Evolutionary conservation across 2,113 vertebrate species (phyloP), one percentile per base, ranked within the genome.

Genomic region (Hucho hucho): DNA sequence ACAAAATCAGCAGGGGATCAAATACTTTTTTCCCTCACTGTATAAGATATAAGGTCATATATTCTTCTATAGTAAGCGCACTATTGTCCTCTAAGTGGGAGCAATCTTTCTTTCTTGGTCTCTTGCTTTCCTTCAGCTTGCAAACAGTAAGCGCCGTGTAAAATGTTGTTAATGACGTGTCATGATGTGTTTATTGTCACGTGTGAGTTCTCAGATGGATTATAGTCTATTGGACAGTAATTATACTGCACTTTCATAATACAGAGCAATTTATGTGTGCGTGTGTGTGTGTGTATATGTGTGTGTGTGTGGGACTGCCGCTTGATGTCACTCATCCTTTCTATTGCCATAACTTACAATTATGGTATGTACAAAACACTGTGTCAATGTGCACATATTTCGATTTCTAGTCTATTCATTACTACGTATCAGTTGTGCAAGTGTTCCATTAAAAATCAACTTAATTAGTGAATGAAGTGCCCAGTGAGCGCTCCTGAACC

Each of bases 251-350:
- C 49, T 56, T 56, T 4, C 1, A 9, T 22, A 61, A 24, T 61
- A 22, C n/a, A 61, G 58, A 16, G 20, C 58, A 24, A 7, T 43
- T 64, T 6, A n/a, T 67, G 65, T 69, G 46, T 6, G 58, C 69
- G 77, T 73, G 66, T 59, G 77, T 72, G 70, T 81, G 14, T 69
- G 32, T 64, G 47, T 70, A 43, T 59, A 71, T 49, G 70, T 58
- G 46, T 72, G 47, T 72, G 26, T 72, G 53, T 71, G 46, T 58
- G 70, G 3, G 65, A 43, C 37, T 43, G 37, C 9, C 9, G 37
- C 37, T 43, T 43, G 37, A 43, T 43, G 11, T 43, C 37, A 43
- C 9, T 43, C 9, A 43, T 11, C 9, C 9, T 43, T 43, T 43
- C 37, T 43, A 9, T 43, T 37, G 7, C 37, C 37, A 37, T 37